phyloP scores from a whole-genome alignment of 64 coral and sea anemone genomes.

The Catalaphyllia jardinei region DNA sequence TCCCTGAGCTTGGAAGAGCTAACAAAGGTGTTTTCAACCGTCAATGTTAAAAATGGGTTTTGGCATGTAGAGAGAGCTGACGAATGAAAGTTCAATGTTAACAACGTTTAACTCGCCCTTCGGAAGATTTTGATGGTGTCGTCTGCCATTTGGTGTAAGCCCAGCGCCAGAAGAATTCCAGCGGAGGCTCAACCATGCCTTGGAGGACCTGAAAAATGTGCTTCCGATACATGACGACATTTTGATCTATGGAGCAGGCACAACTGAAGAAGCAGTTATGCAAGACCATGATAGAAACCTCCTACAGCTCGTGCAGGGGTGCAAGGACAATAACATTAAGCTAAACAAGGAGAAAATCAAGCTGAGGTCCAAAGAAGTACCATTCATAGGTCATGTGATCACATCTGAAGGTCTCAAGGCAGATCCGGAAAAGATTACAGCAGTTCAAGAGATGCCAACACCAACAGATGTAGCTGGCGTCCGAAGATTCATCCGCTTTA shows the following conservation, averaged over 20 bases:
- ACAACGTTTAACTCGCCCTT: constrained; percentile 21
- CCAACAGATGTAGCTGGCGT: constrained; percentile 16
- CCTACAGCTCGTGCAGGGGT: neutral
- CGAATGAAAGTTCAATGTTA: constrained; percentile 17
- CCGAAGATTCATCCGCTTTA: neutral
- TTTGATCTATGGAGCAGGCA: neutral
- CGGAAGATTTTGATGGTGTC: constrained; percentile 26
- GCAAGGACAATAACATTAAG: constrained; percentile 9
- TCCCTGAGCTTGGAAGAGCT: neutral
- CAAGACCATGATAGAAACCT: constrained; percentile 10
- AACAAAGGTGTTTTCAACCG: constrained; percentile 20
- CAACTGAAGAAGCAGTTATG: neutral
- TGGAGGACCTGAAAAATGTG: constrained; percentile 10
- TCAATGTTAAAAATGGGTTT: constrained; percentile 11
- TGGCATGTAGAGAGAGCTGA: constrained; percentile 3
- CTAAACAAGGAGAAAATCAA: neutral
- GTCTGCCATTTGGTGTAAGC: neutral
- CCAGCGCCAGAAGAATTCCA: constrained; percentile 21
- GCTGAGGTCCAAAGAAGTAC: neutral
- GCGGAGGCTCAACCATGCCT: constrained; percentile 2
- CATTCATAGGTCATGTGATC: neutral
- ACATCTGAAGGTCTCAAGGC: neutral
- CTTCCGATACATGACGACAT: constrained; percentile 2
- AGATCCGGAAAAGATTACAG: neutral
- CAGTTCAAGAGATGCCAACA: constrained; percentile 16